Evolutionary conservation across 2,888 invertebrate genomes (phyloP).

Genomic region (Phytoseiulus persimilis): DNA sequence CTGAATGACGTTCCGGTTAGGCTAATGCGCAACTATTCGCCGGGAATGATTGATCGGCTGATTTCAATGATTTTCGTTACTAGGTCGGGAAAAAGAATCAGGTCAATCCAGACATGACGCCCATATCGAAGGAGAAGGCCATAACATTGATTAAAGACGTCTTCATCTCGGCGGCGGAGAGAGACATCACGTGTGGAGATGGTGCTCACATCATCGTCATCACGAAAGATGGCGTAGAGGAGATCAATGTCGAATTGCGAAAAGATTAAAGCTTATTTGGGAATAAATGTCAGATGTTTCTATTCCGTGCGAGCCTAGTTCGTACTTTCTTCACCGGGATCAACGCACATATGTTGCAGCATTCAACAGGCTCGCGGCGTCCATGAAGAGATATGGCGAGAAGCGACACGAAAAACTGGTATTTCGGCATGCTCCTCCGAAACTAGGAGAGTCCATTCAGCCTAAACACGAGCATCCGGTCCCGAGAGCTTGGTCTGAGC

Average conservation of each 20-base stretch:
- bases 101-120: slow-evolving; percentile 57
- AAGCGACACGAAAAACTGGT: too few relatives aligned
- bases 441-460: too few relatives aligned
- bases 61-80: slow-evolving; percentile 44
- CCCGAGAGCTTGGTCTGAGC: too few relatives aligned
- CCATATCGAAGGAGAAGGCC: slow-evolving; percentile 70
- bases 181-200: slow-evolving; percentile 96
- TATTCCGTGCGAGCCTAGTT: neutral
- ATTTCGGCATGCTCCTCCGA: too few relatives aligned
- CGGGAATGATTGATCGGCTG: neutral
- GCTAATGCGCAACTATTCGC: neutral
- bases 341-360: too few relatives aligned
- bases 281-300: slow-evolving; percentile 16
- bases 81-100: slow-evolving; percentile 79
- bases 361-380: too few relatives aligned
- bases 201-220: slow-evolving; percentile 74
- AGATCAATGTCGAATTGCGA: slow-evolving; percentile 63
- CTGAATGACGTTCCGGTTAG: neutral
- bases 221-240: slow-evolving; percentile 72
- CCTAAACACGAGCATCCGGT: too few relatives aligned
- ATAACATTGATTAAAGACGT: slow-evolving; percentile 80
- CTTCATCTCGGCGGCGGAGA: slow-evolving; percentile 92
- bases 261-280: slow-evolving; percentile 62
- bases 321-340: too few relatives aligned
- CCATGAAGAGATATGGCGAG: too few relatives aligned